Evolutionary conservation across 2,113 vertebrate species (phyloP).

Genomic region (Rhabdornis inornatus): DNA sequence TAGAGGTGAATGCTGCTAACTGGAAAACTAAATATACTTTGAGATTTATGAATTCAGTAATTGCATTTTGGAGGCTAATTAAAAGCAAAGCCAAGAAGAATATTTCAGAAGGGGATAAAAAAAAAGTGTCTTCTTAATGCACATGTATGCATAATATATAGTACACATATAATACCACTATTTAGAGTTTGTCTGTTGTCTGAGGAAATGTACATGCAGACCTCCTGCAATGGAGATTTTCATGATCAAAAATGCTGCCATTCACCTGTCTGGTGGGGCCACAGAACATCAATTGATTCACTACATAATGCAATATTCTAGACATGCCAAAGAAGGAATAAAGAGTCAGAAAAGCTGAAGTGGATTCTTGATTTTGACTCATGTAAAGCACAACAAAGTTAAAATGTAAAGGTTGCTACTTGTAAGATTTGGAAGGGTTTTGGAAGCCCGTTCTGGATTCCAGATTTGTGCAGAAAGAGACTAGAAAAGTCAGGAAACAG

Average conservation of each 20-base stretch:
- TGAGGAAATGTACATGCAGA: background rate
- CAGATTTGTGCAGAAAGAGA: background rate
- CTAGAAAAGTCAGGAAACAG: background rate
- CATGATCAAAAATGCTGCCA: background rate
- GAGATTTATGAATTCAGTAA: conserved; percentile 58
- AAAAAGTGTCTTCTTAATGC: background rate
- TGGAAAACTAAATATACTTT: conserved; percentile 33
- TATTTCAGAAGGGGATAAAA: conserved; percentile 6
- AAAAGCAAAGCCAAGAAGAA: conserved; percentile 34
- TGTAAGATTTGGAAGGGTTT: background rate
- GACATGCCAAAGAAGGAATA: background rate
- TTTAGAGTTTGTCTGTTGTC: background rate
- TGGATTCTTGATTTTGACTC: background rate
- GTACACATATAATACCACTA: background rate
- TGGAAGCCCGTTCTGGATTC: background rate
- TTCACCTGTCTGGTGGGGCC: background rate
- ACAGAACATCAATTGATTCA: background rate
- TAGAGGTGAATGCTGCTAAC: conserved; percentile 43
- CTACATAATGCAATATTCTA: background rate
- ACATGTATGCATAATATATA: background rate
- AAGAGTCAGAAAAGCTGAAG: background rate
- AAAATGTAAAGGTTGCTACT: background rate
- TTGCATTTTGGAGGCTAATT: conserved; percentile 43
- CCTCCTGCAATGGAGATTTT: accelerated
- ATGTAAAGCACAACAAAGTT: background rate